Conservation (phyloP, 1,140 invertebrate species). For the Drosophila subobscura region DNA sequence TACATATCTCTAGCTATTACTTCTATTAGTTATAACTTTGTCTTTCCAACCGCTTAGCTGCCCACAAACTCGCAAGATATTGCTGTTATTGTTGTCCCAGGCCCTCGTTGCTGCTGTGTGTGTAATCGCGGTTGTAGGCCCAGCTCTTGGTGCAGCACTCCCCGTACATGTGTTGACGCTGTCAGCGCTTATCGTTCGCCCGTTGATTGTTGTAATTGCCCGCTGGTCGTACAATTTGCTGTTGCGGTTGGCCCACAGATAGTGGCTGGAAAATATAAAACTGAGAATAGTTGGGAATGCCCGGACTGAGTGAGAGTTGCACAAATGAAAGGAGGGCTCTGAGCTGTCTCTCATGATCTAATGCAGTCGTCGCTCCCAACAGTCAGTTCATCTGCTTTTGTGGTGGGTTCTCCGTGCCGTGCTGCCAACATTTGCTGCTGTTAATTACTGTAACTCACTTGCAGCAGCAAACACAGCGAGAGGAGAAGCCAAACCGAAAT, state of each 20-base stretch:
- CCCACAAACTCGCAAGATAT: slow-evolving; percentile 4
- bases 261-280: no score
- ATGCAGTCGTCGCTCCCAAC: not conserved
- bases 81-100: slow-evolving; percentile 29
- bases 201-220: slow-evolving; percentile 61
- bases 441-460: slow-evolving; percentile 50
- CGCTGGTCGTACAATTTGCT: slow-evolving; percentile 22
- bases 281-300: no score
- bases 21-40: slow-evolving; percentile 5
- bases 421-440: slow-evolving; percentile 36
- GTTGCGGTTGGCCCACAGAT: not conserved
- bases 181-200: slow-evolving; percentile 1
- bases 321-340: no score
- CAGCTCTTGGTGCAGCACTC: slow-evolving; percentile 10
- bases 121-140: slow-evolving; percentile 52
- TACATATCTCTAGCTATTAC: slow-evolving; percentile 20
- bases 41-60: no score
- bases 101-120: slow-evolving; percentile 27
- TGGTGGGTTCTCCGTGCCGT: slow-evolving; percentile 1
- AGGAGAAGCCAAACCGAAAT: slow-evolving; percentile 11
- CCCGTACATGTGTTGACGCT: slow-evolving; percentile 7
- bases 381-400: slow-evolving; percentile 1
- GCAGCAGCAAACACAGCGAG: slow-evolving; percentile 10
- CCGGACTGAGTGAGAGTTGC: no score
- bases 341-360: no score